Conservation (phyloP, 2,888 invertebrate genomes). For the Seira sanloemensis region DNA sequence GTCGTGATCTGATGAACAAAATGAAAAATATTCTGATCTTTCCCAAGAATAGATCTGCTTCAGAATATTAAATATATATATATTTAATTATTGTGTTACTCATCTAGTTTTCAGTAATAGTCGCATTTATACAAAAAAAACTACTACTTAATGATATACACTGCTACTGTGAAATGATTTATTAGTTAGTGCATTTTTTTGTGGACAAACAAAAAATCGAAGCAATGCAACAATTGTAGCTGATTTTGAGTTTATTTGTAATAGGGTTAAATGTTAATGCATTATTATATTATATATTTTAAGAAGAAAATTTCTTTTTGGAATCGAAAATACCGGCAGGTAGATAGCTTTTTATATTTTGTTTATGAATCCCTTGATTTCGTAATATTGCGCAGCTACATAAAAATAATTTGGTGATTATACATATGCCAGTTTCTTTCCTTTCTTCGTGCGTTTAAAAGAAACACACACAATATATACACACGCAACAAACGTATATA, state of each 20-base stretch:
- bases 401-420: neutral
- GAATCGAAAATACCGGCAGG: neutral
- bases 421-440: neutral
- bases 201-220: neutral
- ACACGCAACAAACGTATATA: neutral
- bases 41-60: conserved; percentile 23
- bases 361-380: conserved; percentile 11
- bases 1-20: conserved; percentile 56
- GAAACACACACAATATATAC: neutral
- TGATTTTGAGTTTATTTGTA: conserved; percentile 18
- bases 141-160: conserved; percentile 33
- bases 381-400: neutral
- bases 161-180: neutral
- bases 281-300: neutral
- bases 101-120: conserved; percentile 58
- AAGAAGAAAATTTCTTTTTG: neutral
- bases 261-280: neutral
- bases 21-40: neutral
- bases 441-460: neutral
- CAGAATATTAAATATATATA: conserved; percentile 11
- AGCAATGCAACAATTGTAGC: conserved; percentile 54
- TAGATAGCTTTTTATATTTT: conserved; percentile 41
- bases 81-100: conserved; percentile 38
- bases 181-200: conserved; percentile 26
- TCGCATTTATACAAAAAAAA: conserved; percentile 36